Conservation (phyloP, 1,140 invertebrate species). For the Harpegnathos saltator region DNA sequence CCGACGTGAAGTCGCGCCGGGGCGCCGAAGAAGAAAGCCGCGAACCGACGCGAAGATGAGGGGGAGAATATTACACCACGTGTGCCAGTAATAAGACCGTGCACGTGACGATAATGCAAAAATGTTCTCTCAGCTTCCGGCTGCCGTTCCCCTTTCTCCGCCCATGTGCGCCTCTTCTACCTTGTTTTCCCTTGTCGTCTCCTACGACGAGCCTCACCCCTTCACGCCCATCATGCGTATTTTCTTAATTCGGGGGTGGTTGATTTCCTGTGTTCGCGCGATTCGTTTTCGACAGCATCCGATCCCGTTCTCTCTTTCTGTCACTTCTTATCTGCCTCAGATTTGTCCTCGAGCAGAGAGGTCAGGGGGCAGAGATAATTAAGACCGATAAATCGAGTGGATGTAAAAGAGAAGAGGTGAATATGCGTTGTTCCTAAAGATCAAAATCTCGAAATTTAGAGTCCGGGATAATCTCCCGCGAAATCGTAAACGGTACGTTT, state of each 20-base stretch:
- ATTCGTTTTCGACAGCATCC: conserved; percentile 37
- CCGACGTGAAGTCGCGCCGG: conserved; percentile 44
- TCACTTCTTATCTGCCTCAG: too few species aligned
- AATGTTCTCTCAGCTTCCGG: conserved; percentile 67
- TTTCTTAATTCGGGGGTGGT: conserved; percentile 23
- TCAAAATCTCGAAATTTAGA: too few species aligned
- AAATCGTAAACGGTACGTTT: too few species aligned
- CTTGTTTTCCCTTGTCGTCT: conserved; percentile 42
- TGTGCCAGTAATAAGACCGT: conserved; percentile 83
- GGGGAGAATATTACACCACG: conserved; percentile 83
- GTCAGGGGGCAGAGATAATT: too few species aligned
- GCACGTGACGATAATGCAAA: conserved; percentile 84
- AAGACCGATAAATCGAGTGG: too few species aligned
- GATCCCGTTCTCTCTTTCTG: too few species aligned
- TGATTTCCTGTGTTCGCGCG: conserved; percentile 15
- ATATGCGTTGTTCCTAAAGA: not conserved
- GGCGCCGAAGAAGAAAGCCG: conserved; percentile 61
- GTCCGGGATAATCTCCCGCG: too few species aligned
- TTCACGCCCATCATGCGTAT: not conserved
- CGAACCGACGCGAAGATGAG: conserved; percentile 65
- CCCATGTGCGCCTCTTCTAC: conserved; percentile 33
- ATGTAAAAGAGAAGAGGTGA: not conserved
- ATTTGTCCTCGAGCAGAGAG: too few species aligned
- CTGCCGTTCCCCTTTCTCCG: conserved; percentile 30
- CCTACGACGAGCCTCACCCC: conserved; percentile 26